A percentile compares a stretch with the other conserved stretches of the same genome.
Evolutionary conservation across 2,113 vertebrate species (phyloP).

Genomic region (Puma concolor): DNA sequence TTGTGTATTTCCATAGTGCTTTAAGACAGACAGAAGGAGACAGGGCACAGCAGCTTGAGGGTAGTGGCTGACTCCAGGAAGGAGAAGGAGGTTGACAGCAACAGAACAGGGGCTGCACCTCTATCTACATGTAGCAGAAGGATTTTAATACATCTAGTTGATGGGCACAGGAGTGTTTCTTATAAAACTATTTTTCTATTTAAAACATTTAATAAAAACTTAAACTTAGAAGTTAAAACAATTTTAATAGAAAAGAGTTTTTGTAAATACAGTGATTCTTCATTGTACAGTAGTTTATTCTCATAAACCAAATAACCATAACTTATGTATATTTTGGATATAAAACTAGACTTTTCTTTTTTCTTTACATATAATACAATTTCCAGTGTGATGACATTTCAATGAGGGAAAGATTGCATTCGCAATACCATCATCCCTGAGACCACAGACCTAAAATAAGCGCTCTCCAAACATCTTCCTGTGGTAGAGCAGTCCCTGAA

Average conservation of each 20-base stretch:
- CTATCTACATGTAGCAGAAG: not conserved
- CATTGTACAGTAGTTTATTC: constrained; percentile 38
- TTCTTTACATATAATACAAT: not conserved
- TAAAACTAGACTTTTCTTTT: constrained; percentile 64
- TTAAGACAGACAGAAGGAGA: not conserved
- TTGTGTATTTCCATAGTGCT: not conserved
- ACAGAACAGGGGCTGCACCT: not conserved
- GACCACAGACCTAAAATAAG: not conserved
- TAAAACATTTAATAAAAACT: constrained; percentile 22
- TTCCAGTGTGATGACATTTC: constrained; percentile 67
- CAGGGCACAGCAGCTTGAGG: not conserved
- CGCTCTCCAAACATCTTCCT: not conserved
- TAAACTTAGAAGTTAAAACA: not conserved
- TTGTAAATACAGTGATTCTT: constrained; percentile 55
- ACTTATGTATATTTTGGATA: constrained; percentile 40
- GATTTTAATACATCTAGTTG: not conserved
- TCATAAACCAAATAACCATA: constrained; percentile 40
- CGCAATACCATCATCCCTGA: constrained; percentile 32
- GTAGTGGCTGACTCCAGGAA: not conserved
- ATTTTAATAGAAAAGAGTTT: constrained; percentile 66
- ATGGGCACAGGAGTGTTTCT: not conserved
- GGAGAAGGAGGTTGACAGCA: not conserved
- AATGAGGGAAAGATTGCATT: constrained; percentile 27
- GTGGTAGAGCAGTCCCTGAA: not conserved
- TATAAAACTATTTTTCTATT: not conserved